phyloP scores from a whole-genome alignment of 2,113 vertebrate genomes.

The Paracanthobrama guichenoti region DNA sequence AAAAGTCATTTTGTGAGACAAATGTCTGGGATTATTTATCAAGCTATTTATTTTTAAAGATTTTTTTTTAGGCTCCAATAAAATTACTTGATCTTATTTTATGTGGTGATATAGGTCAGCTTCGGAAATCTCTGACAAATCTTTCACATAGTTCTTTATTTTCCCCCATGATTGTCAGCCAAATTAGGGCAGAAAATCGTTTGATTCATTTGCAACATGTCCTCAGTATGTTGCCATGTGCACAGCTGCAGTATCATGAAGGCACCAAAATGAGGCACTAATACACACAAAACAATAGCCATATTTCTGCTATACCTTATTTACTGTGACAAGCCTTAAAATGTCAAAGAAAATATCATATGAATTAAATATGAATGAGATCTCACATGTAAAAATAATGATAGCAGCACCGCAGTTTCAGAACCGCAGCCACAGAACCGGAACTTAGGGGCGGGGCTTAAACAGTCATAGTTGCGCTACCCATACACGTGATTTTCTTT shows the following conservation, averaged over 20 bases:
- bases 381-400: neutral
- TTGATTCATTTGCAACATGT: neutral
- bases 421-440: too few relatives aligned
- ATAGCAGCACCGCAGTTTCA: too few relatives aligned
- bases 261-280: slow-evolving; percentile 7
- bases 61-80: neutral
- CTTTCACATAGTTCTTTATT: neutral
- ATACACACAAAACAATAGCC: neutral
- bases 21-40: neutral
- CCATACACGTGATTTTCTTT: too few relatives aligned
- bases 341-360: neutral
- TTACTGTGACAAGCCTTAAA: too few relatives aligned
- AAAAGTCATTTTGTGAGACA: neutral
- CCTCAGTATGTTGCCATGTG: neutral
- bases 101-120: neutral
- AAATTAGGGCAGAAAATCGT: neutral
- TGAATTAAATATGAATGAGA: neutral
- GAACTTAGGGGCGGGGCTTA: too few relatives aligned
- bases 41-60: neutral
- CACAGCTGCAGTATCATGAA: neutral
- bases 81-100: neutral
- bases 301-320: neutral
- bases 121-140: neutral
- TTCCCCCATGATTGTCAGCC: neutral
- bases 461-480: too few relatives aligned